These are phyloP conservation scores for Squalus acanthias DNA, from an alignment of 2,797 vertebrate species.

Conservation along the genomic window DNA sequence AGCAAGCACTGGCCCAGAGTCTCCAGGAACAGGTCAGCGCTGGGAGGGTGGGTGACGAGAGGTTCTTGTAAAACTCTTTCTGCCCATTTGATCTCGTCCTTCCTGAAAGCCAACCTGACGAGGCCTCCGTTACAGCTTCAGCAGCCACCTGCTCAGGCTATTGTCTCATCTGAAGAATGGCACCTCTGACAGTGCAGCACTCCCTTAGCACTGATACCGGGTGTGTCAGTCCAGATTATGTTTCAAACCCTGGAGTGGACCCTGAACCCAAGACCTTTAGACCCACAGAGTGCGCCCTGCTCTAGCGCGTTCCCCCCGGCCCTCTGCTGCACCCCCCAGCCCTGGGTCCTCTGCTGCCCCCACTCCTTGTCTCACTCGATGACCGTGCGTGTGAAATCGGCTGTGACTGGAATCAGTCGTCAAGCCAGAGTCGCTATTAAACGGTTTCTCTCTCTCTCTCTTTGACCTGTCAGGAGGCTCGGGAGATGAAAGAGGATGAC, in stretches of 20 bases:
- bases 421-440: neutral
- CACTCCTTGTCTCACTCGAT: neutral
- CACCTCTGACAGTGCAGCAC: neutral
- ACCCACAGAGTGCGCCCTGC: neutral
- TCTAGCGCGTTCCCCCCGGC: too few relatives aligned
- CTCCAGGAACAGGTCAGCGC: constrained; percentile 86
- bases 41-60: neutral
- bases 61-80: neutral
- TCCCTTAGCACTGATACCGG: neutral
- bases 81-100: neutral
- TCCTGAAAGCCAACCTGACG: neutral
- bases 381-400: neutral
- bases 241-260: neutral
- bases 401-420: neutral
- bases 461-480: constrained; percentile 72
- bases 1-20: constrained; percentile 92
- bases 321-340: too few relatives aligned
- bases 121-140: neutral
- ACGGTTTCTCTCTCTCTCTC: neutral
- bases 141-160: neutral
- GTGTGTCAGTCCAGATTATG: neutral
- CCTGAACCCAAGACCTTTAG: neutral
- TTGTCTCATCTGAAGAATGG: neutral
- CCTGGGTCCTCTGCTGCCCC: neutral
- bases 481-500: constrained; percentile 93